Percentiles rank a stretch among this genome's conserved stretches.
phyloP scores from a whole-genome alignment of 2,888 invertebrate species.

The Conomelus anceps region DNA sequence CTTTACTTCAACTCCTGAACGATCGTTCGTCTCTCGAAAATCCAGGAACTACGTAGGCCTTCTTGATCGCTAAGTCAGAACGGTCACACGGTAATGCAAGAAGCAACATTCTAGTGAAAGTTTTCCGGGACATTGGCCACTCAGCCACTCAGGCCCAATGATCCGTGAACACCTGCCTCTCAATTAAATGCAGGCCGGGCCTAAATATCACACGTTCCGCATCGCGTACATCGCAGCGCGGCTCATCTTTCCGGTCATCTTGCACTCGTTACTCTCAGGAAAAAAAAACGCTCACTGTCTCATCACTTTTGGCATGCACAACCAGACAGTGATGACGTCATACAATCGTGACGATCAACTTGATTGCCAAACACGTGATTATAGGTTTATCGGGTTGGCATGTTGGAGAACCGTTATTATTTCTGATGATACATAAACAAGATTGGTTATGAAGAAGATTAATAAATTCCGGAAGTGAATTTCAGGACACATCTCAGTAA shows the following conservation, averaged over 20 bases:
- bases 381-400: no score
- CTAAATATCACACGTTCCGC: background rate
- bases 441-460: no score
- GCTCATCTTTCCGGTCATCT: background rate
- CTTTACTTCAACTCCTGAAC: no score
- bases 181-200: background rate
- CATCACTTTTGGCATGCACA: background rate
- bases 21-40: no score
- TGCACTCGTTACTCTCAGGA: background rate
- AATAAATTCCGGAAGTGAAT: no score
- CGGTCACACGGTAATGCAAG: background rate
- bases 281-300: background rate
- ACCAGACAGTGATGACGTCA: background rate
- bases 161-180: no score
- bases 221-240: background rate
- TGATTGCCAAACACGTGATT: no score
- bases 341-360: no score
- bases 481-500: no score
- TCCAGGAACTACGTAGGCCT: background rate
- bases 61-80: background rate
- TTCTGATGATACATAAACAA: no score
- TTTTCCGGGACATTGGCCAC: background rate
- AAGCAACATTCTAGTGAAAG: background rate
- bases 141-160: no score
- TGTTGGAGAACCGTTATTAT: no score